A percentile compares a stretch with the other conserved stretches of the same genome.
Evolutionary conservation across 2,797 vertebrate genomes (phyloP).

Genomic region (Staurois parvus): DNA sequence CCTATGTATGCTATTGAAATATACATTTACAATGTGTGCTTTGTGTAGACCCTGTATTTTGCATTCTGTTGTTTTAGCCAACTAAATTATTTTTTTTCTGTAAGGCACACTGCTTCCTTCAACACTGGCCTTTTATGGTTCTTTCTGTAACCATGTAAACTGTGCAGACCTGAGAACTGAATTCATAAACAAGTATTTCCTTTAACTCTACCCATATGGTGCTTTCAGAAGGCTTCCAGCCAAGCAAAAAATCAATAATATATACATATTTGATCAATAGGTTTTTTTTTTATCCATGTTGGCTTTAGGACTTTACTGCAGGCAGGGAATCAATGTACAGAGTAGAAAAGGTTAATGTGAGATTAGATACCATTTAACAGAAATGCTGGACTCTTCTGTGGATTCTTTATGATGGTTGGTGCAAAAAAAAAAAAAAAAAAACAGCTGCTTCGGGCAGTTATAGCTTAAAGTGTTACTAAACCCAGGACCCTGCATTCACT

Average conservation of each 20-base stretch:
- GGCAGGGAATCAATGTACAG: neutral
- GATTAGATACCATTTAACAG: neutral
- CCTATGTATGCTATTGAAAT: too few species aligned
- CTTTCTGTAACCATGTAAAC: neutral
- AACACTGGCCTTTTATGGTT: neutral
- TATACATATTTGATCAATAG: slow-evolving; percentile 28
- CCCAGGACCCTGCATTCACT: too few species aligned
- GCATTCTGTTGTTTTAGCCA: too few species aligned
- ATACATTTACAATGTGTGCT: too few species aligned
- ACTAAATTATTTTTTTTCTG: too few species aligned
- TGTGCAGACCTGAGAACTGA: neutral
- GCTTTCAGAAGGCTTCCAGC: neutral
- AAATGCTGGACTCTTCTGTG: too few species aligned
- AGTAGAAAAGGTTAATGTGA: neutral
- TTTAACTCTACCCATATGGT: neutral
- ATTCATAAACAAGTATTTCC: neutral
- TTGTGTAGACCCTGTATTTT: too few species aligned
- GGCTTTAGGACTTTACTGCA: neutral
- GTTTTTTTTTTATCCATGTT: slow-evolving; percentile 14
- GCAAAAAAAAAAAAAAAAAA: too few species aligned
- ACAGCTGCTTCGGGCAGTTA: too few species aligned
- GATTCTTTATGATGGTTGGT: too few species aligned
- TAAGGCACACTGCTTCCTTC: neutral
- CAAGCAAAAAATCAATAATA: neutral
- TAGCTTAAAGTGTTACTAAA: too few species aligned